These are phyloP conservation scores for Formicarius rufipectus DNA, from an alignment of 2,113 vertebrate species.

Conservation along the genomic window DNA sequence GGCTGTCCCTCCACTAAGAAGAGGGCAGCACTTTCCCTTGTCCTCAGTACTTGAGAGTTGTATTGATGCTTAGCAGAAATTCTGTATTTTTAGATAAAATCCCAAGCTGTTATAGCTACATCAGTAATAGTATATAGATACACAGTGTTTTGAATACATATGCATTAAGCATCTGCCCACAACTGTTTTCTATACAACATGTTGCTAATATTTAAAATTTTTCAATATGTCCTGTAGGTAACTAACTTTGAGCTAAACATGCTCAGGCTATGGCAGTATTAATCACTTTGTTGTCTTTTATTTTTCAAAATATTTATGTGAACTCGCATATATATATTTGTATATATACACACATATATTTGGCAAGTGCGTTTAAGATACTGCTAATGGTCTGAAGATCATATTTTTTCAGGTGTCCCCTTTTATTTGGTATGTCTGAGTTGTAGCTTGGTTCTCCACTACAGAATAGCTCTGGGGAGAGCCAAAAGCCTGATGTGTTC, in stretches of 20 bases:
- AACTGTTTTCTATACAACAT: not conserved
- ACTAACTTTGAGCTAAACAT: not conserved
- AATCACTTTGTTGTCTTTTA: not conserved
- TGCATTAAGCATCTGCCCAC: not conserved
- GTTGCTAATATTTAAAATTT: not conserved
- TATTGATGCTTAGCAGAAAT: slow-evolving; percentile 58
- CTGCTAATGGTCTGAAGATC: not conserved
- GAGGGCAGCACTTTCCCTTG: not conserved
- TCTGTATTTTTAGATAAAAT: slow-evolving; percentile 43
- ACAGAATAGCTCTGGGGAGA: not conserved
- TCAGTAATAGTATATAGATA: slow-evolving; percentile 28
- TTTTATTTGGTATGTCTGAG: not conserved
- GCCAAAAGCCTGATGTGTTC: not conserved
- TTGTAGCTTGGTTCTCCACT: not conserved
- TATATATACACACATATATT: not conserved
- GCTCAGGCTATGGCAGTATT: not conserved
- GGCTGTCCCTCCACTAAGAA: not conserved
- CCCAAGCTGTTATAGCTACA: slow-evolving; percentile 21
- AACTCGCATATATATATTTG: not conserved
- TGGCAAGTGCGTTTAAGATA: not conserved
- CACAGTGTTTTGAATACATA: slow-evolving; percentile 45
- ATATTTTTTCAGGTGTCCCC: not conserved
- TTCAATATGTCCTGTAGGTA: not conserved
- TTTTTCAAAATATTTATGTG: not conserved
- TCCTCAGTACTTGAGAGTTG: slow-evolving; percentile 31